Base-by-base conservation (phyloP, 2,888 invertebrate genomes). In the Cantharis nigra region DNA sequence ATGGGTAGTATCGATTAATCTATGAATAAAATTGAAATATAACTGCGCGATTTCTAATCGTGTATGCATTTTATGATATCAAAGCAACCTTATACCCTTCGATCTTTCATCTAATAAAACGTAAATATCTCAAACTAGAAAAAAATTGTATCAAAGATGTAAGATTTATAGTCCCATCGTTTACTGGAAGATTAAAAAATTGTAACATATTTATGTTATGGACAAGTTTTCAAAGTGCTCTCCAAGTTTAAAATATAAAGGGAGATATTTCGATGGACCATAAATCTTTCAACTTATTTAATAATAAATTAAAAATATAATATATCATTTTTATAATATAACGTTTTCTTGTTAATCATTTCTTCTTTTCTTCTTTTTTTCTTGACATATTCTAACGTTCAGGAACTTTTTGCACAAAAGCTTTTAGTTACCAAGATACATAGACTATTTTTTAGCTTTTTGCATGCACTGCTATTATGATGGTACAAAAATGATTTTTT, bases 401-500 rank as follows among this genome's bases (percentile, higher is more conserved):
- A 23, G 33, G 33, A 33, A 13, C 33, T 33, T 33, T 23, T 65
- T 7, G 65, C 11, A 64, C 20, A 64, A 65, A 18, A 23, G 20
- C 23, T 65, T 20, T 65, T 65, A 16, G 16, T 11, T 3, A 7
- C 23, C 9, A 65, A 65, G 23, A 65, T 7, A 65, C 16, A 13
- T 16, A 23, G 23, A 65, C 65, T 65, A 65, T 23, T 65, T 65
- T 65, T 65, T 23, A 65, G 65, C 65, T 20, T 65, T 65, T 65
- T 65, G 65, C 65, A 65, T 65, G 65, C 65, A 65, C 65, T 33
- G 33, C 33, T 65, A 65, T 20, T 23, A 65, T 77, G 70, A 33
- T 67, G 73, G 70, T 73, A 73, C 49, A 70, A 74, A 74, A 33
- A 69, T 10, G 18, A 70, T 28, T 33, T 70, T 65, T 63, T 71